phyloP scores from a whole-genome alignment of 2,797 vertebrate genomes.

The Etheostoma perlongum region DNA sequence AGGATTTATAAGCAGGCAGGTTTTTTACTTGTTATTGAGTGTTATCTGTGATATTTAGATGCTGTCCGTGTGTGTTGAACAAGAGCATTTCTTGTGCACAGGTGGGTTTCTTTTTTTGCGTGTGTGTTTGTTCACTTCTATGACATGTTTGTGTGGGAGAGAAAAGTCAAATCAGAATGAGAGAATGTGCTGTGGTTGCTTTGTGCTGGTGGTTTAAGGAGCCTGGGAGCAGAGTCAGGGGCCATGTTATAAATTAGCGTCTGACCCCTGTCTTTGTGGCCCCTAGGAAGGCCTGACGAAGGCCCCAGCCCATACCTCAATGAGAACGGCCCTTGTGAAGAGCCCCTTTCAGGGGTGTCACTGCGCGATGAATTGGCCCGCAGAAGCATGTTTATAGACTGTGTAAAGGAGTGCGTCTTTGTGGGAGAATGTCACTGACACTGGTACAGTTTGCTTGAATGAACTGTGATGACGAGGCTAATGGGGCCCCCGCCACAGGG shows the following conservation, averaged over 20 bases:
- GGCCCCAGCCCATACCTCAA: slow-evolving; percentile 71
- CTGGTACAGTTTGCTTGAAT: slow-evolving; percentile 92
- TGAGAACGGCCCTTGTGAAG: slow-evolving; percentile 81
- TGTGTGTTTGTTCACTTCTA: neutral
- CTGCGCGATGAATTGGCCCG: slow-evolving; percentile 87
- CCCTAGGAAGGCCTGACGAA: slow-evolving; percentile 75
- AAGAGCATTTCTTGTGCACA: neutral
- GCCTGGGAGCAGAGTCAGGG: slow-evolving; percentile 82
- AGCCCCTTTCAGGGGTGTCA: slow-evolving; percentile 85
- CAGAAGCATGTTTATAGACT: slow-evolving; percentile 94
- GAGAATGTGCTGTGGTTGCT: slow-evolving; percentile 52
- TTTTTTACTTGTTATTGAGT: slow-evolving; percentile 10
- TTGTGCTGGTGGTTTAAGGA: slow-evolving; percentile 74
- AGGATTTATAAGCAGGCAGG: slow-evolving; percentile 6
- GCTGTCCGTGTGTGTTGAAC: neutral
- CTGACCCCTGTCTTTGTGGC: slow-evolving; percentile 86
- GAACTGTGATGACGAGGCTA: slow-evolving; percentile 91
- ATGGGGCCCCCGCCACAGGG: slow-evolving; percentile 82
- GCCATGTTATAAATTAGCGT: slow-evolving; percentile 86
- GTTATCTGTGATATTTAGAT: slow-evolving; percentile 9
- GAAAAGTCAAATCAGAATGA: slow-evolving; percentile 8
- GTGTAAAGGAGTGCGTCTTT: slow-evolving; percentile 94
- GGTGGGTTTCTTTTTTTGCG: neutral
- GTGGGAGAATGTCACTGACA: slow-evolving; percentile 92
- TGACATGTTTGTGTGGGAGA: slow-evolving; percentile 27